Percentiles rank a stretch among this genome's conserved stretches.
Evolutionary conservation across 2,113 vertebrate genomes (phyloP).

Genomic region (Lophochroa leadbeateri): DNA sequence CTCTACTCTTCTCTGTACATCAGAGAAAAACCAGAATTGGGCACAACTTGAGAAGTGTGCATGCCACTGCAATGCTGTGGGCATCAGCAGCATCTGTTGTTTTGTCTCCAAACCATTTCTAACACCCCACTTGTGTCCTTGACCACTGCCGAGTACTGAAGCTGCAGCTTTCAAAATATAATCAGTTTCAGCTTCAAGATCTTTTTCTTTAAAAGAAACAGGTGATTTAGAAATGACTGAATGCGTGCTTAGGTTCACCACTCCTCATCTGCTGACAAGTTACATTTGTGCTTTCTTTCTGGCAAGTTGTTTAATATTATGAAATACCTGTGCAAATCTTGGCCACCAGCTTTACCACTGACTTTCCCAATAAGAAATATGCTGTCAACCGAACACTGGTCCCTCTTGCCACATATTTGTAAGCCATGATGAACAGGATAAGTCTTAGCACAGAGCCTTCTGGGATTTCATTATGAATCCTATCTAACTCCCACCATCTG

Average conservation of each 20-base stretch:
- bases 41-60: not conserved
- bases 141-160: not conserved
- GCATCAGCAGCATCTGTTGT: not conserved
- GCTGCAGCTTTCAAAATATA: not conserved
- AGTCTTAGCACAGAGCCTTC: not conserved
- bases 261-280: not conserved
- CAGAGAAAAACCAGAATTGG: not conserved
- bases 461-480: not conserved
- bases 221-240: not conserved
- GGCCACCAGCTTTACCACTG: not conserved
- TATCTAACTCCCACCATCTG: not conserved
- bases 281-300: not conserved
- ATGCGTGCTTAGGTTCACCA: not conserved
- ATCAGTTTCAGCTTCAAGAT: not conserved
- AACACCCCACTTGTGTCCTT: not conserved
- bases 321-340: not conserved
- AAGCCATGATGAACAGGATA: not conserved
- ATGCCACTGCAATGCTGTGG: not conserved
- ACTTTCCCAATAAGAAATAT: not conserved
- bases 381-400: not conserved
- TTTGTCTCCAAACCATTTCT: not conserved
- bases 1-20: not conserved
- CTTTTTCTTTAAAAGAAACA: not conserved
- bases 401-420: not conserved
- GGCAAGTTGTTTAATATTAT: not conserved